Conservation (phyloP, 1,140 invertebrate species). For the Rhyzopertha dominica region DNA sequence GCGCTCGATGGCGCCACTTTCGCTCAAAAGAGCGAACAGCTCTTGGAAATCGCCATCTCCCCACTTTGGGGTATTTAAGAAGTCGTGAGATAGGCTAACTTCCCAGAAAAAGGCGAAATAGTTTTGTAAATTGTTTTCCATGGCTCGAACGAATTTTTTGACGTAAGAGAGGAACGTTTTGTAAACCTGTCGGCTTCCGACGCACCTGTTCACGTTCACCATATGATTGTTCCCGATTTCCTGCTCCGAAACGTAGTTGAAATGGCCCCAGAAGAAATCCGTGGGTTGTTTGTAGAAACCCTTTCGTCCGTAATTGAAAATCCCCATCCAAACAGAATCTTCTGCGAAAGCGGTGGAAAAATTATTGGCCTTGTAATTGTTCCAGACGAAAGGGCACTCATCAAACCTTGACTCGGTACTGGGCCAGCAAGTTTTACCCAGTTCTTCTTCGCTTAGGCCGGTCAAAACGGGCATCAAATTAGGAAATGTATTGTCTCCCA, state of each 20-base stretch:
- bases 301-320: conserved; percentile 74
- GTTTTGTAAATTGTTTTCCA: conserved; percentile 45
- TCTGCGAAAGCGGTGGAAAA: conserved; percentile 77
- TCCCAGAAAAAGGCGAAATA: conserved; percentile 78
- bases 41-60: conserved; percentile 58
- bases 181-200: conserved; percentile 55
- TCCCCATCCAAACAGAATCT: conserved; percentile 67
- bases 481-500: conserved; percentile 79
- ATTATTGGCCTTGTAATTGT: conserved; percentile 62
- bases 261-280: conserved; percentile 77
- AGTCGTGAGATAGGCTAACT: conserved; percentile 71
- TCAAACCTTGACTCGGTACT: conserved; percentile 51
- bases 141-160: conserved; percentile 53
- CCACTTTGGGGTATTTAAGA: conserved; percentile 63
- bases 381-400: conserved; percentile 75
- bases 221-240: conserved; percentile 54
- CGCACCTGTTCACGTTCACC: conserved; percentile 57
- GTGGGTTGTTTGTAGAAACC: conserved; percentile 75
- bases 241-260: conserved; percentile 59
- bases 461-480: conserved; percentile 71
- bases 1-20: conserved; percentile 57
- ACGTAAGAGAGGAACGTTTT: conserved; percentile 57
- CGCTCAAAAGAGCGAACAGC: conserved; percentile 56
- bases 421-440: conserved; percentile 58
- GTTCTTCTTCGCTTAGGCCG: conserved; percentile 57